Evolutionary conservation across 1,140 invertebrate genomes (phyloP).

Genomic region (Pemphigus obesinymphae): DNA sequence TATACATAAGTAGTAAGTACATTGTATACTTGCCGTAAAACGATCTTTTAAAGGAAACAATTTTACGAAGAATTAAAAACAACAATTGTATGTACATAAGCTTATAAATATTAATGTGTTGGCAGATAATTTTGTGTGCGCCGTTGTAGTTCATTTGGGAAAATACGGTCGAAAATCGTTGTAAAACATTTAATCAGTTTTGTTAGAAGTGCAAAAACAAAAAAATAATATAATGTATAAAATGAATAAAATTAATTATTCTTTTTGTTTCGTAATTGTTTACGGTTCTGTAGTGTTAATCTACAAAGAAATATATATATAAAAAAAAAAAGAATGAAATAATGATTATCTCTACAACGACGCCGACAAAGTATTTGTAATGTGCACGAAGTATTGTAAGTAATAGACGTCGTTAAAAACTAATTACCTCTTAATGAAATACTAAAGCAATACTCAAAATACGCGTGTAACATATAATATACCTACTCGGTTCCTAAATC

Average conservation of each 20-base stretch:
- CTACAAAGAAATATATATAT: too few species aligned
- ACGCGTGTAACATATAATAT: not conserved
- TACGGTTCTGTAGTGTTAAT: not conserved
- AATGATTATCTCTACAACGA: not conserved
- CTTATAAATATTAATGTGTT: slow-evolving; percentile 23
- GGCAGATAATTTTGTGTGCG: slow-evolving; percentile 3
- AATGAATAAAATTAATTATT: slow-evolving; percentile 1
- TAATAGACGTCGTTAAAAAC: slow-evolving; percentile 2
- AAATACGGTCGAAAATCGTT: not conserved
- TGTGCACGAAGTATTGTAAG: not conserved
- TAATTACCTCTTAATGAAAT: not conserved
- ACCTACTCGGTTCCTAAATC: not conserved
- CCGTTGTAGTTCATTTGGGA: not conserved
- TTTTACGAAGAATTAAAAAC: not conserved
- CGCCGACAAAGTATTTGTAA: not conserved
- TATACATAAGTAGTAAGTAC: too few species aligned
- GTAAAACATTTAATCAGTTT: slow-evolving; percentile 16
- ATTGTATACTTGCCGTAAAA: too few species aligned
- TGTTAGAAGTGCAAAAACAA: not conserved
- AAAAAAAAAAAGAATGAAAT: not conserved
- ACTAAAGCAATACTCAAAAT: not conserved
- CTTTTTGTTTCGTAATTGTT: slow-evolving; percentile 3
- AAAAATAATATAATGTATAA: not conserved
- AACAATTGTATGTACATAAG: slow-evolving; percentile 11
- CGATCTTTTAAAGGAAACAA: not conserved